Evolutionary conservation across 2,113 vertebrate genomes (phyloP), one percentile per base, ranked within the genome.

Genomic region (Grus americana): DNA sequence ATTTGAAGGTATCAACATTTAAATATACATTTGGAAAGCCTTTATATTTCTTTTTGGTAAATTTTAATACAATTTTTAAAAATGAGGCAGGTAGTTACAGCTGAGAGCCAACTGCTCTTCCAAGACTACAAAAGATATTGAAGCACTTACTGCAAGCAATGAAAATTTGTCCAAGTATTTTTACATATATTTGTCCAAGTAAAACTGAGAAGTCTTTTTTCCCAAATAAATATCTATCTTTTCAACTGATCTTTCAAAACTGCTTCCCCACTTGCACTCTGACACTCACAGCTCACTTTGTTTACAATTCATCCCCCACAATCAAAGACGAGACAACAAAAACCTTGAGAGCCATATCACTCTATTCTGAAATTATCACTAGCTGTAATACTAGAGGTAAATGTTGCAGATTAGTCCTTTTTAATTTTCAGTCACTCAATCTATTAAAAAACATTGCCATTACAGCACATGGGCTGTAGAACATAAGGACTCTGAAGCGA

Each of bases 401-500:
- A 87, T 34, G 62, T 15, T 58, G 36, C 79, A 86, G 58, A 76
- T 79, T 17, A 67, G 52, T 46, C 83, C 70, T 85, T 81, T 85
- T 34, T 70, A 66, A 81, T 74, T 74, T 93, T 71, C 88, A 92
- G 59, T 42, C 88, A 79, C 67, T 70, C 68, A 27, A 6, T 47
- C 88, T 92, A 91, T 90, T 92, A 96, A 95, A 96, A 94, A 75
- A 42, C 63, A 44, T 8, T 95, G 63, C 44, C 74, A 83, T 79
- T 83, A 76, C 84, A 94, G 86, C 86, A 90, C 92, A 88, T 46
- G 86, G 88, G 59, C 80, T 81, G 50, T 3, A 78, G 55, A 84
- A 86, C 66, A 24, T 46, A 79, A 79, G 70, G 88, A 79, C 63
- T 40, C 49, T 49, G 67, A 94, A 73, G 67, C 58, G 79, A 73